Percentiles rank a stretch among this genome's conserved stretches.
Evolutionary conservation across 2,113 vertebrate species (phyloP).

Genomic region (Aegotheles bennettii): DNA sequence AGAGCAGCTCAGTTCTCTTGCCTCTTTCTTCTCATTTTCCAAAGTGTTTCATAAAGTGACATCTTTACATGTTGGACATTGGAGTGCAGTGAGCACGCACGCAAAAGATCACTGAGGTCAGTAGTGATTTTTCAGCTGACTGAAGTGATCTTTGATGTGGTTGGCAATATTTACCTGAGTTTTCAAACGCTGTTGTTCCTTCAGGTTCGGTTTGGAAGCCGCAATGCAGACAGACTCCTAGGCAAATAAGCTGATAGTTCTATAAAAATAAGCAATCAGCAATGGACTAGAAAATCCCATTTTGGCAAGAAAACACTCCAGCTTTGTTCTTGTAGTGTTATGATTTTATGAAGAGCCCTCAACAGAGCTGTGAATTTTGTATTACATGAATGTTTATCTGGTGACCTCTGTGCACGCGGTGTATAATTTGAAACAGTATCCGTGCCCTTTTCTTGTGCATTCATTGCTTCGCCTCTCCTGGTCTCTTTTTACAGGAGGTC

Average conservation of each 20-base stretch:
- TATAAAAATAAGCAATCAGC: neutral
- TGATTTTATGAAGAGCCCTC: neutral
- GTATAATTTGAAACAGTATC: neutral
- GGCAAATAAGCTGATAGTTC: neutral
- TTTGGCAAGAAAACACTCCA: conserved; percentile 16
- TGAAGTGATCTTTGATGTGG: neutral
- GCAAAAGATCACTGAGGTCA: neutral
- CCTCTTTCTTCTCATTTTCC: neutral
- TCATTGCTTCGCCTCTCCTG: neutral
- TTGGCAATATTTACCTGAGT: neutral
- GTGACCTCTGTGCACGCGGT: neutral
- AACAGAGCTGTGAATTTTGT: neutral
- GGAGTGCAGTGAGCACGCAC: neutral
- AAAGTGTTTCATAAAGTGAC: neutral
- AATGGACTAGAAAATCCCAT: neutral
- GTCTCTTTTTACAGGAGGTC: neutral
- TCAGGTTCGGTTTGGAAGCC: neutral
- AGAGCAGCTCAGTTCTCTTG: neutral
- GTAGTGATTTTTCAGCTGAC: neutral
- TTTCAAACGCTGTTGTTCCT: neutral
- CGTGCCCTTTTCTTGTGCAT: neutral
- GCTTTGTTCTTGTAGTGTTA: neutral
- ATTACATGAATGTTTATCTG: neutral
- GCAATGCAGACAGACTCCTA: neutral
- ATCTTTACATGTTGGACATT: neutral